Evolutionary conservation across 2,113 vertebrate genomes (phyloP), one percentile per base, ranked within the genome.

Genomic region (Tautogolabrus adspersus): DNA sequence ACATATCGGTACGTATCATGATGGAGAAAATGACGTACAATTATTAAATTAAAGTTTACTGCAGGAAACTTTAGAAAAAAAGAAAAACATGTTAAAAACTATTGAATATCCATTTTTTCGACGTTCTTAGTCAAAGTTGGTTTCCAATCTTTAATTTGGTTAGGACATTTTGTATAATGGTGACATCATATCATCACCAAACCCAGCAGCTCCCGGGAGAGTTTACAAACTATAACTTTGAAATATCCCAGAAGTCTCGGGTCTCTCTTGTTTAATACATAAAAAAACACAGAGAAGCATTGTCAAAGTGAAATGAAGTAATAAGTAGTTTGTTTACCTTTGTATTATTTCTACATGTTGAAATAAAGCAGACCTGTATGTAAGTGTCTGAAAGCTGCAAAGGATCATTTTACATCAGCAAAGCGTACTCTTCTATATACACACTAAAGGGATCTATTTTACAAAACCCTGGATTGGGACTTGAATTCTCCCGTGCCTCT

Each of bases 391-490:
- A 90, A 88, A 88, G 87, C 81, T 58, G 79, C 82, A 90, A 87
- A 87, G 81, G 84, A 85, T 85, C 63, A 72, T 88, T 91, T 91
- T 92, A 83, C 91, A 82, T 92, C 91, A 90, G 87, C 90, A 89
- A 91, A 90, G 88, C 84, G 78, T 58, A 18, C 15, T 10, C 78
- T 37, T 90, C 67, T 82, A 59, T 42, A 64, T 62, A 69, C 74
- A 88, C 70, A 91, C 87, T 85, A 77, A 44, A 82, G 81, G 88
- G 82, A 91, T 84, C 79, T 79, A 90, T 88, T 92, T 93, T 80
- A 91, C 87, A 93, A 92, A 92, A 88, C 85, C 92, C 82, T 88
- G 81, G 76, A 86, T 88, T 84, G 92, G 92, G 89, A 93, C 78
- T 83, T 78, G n/a, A 80, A 83, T 81, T 80, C 90, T 91, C 90